Evolutionary conservation across 2,888 invertebrate genomes (phyloP).

Genomic region (Drosophila hawaiiensis): DNA sequence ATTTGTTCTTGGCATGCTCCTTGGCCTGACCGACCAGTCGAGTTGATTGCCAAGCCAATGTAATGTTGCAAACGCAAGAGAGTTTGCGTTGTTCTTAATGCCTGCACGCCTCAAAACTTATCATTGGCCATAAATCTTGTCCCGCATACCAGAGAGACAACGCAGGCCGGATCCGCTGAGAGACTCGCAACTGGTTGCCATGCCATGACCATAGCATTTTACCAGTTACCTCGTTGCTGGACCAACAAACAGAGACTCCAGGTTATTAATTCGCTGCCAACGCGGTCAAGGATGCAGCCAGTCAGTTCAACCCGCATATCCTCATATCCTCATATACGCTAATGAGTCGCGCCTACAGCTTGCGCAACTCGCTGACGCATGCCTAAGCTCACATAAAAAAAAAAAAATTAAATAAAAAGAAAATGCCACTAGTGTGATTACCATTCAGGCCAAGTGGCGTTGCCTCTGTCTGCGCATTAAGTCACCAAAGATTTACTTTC

Average conservation of each 20-base stretch:
- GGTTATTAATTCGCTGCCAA: constrained; percentile 62
- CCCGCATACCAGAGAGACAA: constrained; percentile 69
- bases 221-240: constrained; percentile 48
- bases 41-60: constrained; percentile 41
- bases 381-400: constrained; percentile 8
- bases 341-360: constrained; percentile 60
- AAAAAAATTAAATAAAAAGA: not conserved
- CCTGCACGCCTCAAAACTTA: constrained; percentile 82
- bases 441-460: constrained; percentile 68
- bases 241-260: constrained; percentile 23
- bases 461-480: constrained; percentile 35
- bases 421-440: constrained; percentile 72
- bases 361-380: constrained; percentile 60
- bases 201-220: constrained; percentile 70
- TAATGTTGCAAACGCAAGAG: constrained; percentile 11
- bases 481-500: constrained; percentile 71
- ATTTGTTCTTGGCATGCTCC: constrained; percentile 67
- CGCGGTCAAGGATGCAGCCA: constrained; percentile 76
- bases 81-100: constrained; percentile 77
- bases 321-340: constrained; percentile 39
- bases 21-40: constrained; percentile 35
- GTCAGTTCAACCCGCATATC: constrained; percentile 21
- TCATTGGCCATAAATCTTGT: constrained; percentile 81
- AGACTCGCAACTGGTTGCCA: constrained; percentile 67
- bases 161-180: constrained; percentile 52